Conservation (phyloP, 2,888 invertebrate species). For the Eupithecia centaureata region DNA sequence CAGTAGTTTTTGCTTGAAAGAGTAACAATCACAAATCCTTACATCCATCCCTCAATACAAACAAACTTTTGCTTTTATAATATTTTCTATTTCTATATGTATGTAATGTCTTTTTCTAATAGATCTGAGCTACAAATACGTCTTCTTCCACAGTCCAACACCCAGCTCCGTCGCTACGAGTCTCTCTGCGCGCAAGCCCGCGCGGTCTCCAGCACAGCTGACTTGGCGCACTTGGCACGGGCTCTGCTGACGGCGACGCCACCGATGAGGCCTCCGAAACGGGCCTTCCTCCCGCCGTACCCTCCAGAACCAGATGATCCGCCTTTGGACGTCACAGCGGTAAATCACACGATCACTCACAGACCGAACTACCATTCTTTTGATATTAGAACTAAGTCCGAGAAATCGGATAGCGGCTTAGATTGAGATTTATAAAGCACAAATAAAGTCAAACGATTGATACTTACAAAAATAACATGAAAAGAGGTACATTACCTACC, state of each 20-base stretch:
- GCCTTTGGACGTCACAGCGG: conserved; percentile 75
- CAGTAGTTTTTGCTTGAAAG: too few species aligned
- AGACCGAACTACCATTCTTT: not conserved
- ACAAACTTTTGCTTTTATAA: too few species aligned
- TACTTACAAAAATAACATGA: too few species aligned
- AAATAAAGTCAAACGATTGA: too few species aligned
- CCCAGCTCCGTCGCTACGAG: conserved; percentile 93
- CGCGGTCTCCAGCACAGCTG: conserved; percentile 88
- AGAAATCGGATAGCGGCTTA: too few species aligned
- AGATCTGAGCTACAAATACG: not conserved
- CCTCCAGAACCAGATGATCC: conserved; percentile 79
- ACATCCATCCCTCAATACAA: too few species aligned
- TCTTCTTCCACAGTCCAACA: conserved; percentile 85
- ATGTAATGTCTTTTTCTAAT: too few species aligned
- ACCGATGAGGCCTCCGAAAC: conserved; percentile 86
- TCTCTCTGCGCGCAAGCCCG: conserved; percentile 90
- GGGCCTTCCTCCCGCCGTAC: conserved; percentile 84
- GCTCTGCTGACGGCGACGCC: conserved; percentile 89
- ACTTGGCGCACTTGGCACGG: conserved; percentile 91
- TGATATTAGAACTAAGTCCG: not conserved
- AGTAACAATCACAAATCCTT: too few species aligned
- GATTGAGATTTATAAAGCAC: too few species aligned
- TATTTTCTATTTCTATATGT: too few species aligned
- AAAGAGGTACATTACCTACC: too few species aligned
- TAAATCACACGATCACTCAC: conserved; percentile 44